A percentile compares a stretch with the other conserved stretches of the same genome.
phyloP scores from a whole-genome alignment of 2,113 vertebrate species.

The Jacana jacana region DNA sequence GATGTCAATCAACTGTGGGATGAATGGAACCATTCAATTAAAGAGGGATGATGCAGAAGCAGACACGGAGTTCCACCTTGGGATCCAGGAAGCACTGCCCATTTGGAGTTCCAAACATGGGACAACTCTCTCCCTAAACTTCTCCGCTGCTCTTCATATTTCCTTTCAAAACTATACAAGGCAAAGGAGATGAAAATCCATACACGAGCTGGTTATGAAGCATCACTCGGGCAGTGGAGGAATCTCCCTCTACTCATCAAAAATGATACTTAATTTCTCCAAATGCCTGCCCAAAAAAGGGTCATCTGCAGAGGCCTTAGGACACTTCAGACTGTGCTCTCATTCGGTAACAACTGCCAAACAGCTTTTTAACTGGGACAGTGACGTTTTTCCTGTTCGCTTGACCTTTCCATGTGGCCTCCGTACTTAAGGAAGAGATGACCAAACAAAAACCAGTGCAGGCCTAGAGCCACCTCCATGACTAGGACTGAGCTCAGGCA shows the following conservation, averaged over 20 bases:
- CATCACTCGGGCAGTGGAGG: background rate
- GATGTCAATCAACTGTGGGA: background rate
- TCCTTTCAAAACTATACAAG: background rate
- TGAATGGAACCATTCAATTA: background rate
- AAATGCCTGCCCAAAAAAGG: background rate
- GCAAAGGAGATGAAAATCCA: background rate
- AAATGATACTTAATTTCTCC: background rate
- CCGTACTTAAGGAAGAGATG: background rate
- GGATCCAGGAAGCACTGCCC: background rate
- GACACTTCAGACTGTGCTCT: background rate
- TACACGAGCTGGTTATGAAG: background rate
- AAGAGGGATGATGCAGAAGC: background rate
- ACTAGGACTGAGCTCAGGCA: background rate
- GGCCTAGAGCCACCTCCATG: background rate
- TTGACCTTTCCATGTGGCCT: background rate
- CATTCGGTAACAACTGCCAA: background rate
- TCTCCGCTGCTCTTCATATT: background rate
- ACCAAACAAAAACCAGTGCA: background rate
- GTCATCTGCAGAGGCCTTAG: background rate
- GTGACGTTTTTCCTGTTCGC: background rate
- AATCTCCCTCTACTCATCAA: background rate
- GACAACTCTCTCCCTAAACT: background rate
- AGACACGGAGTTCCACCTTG: background rate
- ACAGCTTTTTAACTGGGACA: fast-evolving
- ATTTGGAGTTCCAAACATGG: no score